Percentiles rank a stretch among this genome's conserved stretches.
Conservation (phyloP, 2,797 vertebrate species). For the Gymnoscopelus microlampas region DNA sequence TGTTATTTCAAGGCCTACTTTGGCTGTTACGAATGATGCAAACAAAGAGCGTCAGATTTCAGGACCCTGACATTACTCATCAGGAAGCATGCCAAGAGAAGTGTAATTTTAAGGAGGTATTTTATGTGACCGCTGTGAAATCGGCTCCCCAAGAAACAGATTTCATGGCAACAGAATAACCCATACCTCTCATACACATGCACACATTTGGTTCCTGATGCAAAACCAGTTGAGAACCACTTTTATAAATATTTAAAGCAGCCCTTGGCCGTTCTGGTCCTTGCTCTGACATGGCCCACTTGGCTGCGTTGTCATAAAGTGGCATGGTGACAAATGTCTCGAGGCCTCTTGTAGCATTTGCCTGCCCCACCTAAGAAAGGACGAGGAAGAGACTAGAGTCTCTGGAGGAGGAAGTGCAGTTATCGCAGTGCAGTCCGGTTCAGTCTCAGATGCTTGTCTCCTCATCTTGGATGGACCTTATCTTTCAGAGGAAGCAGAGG, state of each 20-base stretch:
- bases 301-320: slow-evolving; percentile 34
- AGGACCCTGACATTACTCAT: background rate
- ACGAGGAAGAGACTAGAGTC: background rate
- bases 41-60: background rate
- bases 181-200: background rate
- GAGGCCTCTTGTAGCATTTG: slow-evolving; percentile 22
- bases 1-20: too few species aligned
- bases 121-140: background rate
- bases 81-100: background rate
- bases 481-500: slow-evolving; percentile 59
- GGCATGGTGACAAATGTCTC: slow-evolving; percentile 12
- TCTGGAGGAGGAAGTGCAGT: slow-evolving; percentile 3
- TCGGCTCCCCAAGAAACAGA: too few species aligned
- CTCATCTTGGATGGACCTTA: slow-evolving; percentile 38
- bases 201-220: slow-evolving; percentile 31
- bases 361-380: slow-evolving; percentile 20
- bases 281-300: slow-evolving; percentile 16
- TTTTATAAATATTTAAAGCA: slow-evolving; percentile 60
- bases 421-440: slow-evolving; percentile 25
- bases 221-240: slow-evolving; percentile 24
- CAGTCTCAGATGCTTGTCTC: slow-evolving; percentile 26
- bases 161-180: too few species aligned
- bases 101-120: background rate
- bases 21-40: background rate
- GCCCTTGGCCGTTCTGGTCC: slow-evolving; percentile 27